phyloP scores from a whole-genome alignment of 53 echinoderm and acorn worm genomes.

The Apostichopus leukothele region DNA sequence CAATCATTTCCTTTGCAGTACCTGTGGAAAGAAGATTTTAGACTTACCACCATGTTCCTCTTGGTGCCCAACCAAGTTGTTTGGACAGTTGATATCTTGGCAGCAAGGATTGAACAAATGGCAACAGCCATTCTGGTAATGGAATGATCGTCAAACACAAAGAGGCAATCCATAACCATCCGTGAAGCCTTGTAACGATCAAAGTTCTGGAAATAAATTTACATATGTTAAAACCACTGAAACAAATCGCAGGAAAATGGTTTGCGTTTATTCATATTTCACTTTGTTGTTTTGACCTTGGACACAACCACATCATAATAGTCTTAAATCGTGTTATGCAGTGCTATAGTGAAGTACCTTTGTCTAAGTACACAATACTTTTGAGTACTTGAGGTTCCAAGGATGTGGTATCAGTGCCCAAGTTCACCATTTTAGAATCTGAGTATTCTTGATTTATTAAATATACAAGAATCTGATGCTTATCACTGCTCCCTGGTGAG shows the following conservation, averaged over 20 bases:
- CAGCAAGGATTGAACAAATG: conserved; percentile 94
- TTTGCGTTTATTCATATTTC: no score
- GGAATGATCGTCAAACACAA: conserved; percentile 93
- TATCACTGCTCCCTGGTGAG: no score
- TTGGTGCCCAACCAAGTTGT: conserved; percentile 92
- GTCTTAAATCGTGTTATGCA: no score
- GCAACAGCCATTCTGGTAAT: conserved; percentile 96
- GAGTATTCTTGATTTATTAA: no score
- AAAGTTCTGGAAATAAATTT: conserved; percentile 71
- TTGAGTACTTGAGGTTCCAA: no score
- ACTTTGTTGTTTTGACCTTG: no score
- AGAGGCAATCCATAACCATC: conserved; percentile 99
- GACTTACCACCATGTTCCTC: conserved; percentile 92
- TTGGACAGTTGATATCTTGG: conserved; percentile 97
- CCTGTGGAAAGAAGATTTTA: background rate
- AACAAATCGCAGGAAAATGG: background rate
- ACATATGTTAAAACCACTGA: background rate
- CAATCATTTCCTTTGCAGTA: no score
- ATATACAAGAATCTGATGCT: no score
- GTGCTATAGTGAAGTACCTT: no score
- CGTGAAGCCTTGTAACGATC: conserved; percentile 95
- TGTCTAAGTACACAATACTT: no score
- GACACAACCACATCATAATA: background rate
- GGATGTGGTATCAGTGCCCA: no score
- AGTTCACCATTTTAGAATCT: no score